Base-by-base conservation (phyloP, 2,888 invertebrate genomes). In the Agrotis exclamationis region DNA sequence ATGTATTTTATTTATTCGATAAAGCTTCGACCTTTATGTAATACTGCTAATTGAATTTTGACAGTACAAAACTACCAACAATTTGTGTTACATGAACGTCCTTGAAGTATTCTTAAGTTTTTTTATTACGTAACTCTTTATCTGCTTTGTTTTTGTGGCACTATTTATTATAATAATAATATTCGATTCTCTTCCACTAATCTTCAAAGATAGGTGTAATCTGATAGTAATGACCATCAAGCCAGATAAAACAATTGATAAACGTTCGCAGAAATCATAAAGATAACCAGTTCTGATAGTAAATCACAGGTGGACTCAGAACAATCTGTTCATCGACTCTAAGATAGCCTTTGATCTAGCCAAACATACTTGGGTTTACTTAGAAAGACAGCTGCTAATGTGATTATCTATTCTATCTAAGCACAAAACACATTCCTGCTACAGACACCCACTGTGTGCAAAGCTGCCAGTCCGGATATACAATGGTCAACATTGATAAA, bases 11-110 rank as follows among this genome's bases (percentile, higher is more conserved):
- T 65, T 66, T 68, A 78, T 67, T 63, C 56, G 33, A 44, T 22
- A 63, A 45, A 60, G 48, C 47, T 60, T 47, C 18, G 48, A 68
- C 59, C 62, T 70, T 72, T 73, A 82, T 64, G 62, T 83, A 80
- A 80, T 45, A 53, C 53, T 54, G 64, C 71, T 82, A 80, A 83
- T 84, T 77, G 28, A 78, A 72, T 79, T 83, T 74, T 60, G 71
- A n/a, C 68, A 67, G 56, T 76, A 56, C n/a, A 56, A 56, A 18
- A 47, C 58, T 64, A 50, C 39, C 20, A 39, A n/a, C 59, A 48
- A 65, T 70, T 45, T 9, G 20, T 45, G 18, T 51, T 56, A 67
- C 39, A 33, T 72, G 33, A 45, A 39, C 57, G 44, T 47, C 56
- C 47, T 71, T 73, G 16, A 72, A 62, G 45, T 56, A 58, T 54